phyloP scores from a whole-genome alignment of 1,140 invertebrate species.

The Archivesica marissinica region DNA sequence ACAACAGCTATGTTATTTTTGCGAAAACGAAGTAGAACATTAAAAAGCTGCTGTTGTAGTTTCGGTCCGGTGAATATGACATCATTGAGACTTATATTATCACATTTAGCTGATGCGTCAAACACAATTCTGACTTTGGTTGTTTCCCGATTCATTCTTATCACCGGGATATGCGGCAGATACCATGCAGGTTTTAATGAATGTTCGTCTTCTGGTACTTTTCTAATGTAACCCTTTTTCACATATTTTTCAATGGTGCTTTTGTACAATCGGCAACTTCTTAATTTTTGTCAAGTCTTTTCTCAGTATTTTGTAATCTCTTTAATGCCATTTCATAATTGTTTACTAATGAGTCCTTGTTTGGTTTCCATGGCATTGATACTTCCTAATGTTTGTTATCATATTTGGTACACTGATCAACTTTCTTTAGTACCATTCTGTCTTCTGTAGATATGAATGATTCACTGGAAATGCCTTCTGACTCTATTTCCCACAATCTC shows the following conservation, averaged over 20 bases:
- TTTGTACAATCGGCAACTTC: constrained; percentile 27
- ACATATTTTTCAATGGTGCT: constrained; percentile 57
- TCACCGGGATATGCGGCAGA: constrained; percentile 55
- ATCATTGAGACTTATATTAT: constrained; percentile 58
- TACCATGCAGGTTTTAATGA: constrained; percentile 32
- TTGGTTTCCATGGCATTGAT: constrained; percentile 57
- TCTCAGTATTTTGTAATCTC: constrained; percentile 53
- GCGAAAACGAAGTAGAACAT: constrained; percentile 67
- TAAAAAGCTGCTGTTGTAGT: constrained; percentile 76
- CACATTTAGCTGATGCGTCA: constrained; percentile 48
- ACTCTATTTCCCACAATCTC: constrained; percentile 37
- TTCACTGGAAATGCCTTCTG: not conserved
- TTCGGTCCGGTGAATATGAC: constrained; percentile 74
- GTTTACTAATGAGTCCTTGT: constrained; percentile 18
- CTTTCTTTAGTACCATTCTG: too few species aligned
- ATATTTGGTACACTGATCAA: too few species aligned
- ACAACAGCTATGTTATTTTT: constrained; percentile 56
- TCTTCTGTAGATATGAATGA: not conserved
- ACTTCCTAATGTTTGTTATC: constrained; percentile 60
- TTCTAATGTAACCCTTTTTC: constrained; percentile 65
- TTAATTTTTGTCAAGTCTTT: constrained; percentile 34
- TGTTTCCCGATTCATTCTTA: constrained; percentile 44
- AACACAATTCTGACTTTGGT: constrained; percentile 62
- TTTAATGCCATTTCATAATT: constrained; percentile 61
- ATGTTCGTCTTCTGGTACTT: constrained; percentile 25